A percentile compares a stretch with the other conserved stretches of the same genome.
Evolutionary conservation across 2,113 vertebrate species (phyloP).

Genomic region (Penelope pileata): DNA sequence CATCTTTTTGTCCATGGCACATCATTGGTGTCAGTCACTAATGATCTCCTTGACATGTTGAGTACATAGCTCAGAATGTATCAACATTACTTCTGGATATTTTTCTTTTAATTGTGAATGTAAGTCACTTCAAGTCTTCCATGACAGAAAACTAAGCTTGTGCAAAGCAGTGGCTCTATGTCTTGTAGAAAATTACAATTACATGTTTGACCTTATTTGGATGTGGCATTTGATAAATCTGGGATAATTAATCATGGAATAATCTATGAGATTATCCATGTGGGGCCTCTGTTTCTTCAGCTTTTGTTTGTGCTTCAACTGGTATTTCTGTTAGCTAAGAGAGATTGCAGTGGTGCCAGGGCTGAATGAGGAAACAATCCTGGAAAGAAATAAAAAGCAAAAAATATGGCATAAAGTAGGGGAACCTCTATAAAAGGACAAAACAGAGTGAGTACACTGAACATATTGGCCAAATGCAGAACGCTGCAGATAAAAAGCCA

Average conservation of each 20-base stretch:
- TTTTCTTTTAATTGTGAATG: background rate
- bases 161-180: background rate
- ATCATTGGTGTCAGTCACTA: slow-evolving; percentile 44
- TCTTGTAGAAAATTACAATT: background rate
- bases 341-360: background rate
- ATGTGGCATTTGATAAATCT: slow-evolving; percentile 35
- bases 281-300: background rate
- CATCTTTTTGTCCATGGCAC: slow-evolving; percentile 20
- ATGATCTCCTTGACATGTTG: slow-evolving; percentile 24
- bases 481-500: slow-evolving; percentile 16
- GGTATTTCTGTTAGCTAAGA: slow-evolving; percentile 19
- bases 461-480: background rate
- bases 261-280: slow-evolving; percentile 29
- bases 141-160: background rate
- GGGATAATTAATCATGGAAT: slow-evolving; percentile 33
- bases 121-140: background rate
- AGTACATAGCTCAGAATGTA: background rate
- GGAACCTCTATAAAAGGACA: slow-evolving; percentile 53
- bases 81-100: background rate
- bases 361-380: background rate
- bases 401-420: background rate
- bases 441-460: background rate
- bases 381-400: background rate
- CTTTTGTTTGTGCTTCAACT: slow-evolving; percentile 22
- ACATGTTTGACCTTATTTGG: slow-evolving; percentile 44